Conservation (phyloP, 2,797 vertebrate genomes). For the Peromyscus eremicus region DNA sequence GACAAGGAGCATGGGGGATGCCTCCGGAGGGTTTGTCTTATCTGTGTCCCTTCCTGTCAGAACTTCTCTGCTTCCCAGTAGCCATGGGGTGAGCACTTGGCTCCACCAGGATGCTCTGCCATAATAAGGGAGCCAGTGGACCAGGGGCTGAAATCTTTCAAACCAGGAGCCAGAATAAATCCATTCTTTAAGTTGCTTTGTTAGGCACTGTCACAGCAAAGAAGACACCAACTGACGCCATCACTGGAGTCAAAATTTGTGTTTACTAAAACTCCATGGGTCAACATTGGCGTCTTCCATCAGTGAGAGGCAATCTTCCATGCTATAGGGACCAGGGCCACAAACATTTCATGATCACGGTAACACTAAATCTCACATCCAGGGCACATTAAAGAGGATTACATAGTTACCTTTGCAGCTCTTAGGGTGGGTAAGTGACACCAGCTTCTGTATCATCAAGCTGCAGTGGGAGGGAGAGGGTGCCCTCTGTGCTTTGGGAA, state of each 20-base stretch:
- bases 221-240: not conserved
- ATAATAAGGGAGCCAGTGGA: not conserved
- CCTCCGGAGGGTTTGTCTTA: not conserved
- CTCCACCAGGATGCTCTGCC: not conserved
- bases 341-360: not conserved
- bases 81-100: not conserved
- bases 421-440: not conserved
- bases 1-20: not conserved
- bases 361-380: not conserved
- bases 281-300: not conserved
- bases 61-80: not conserved
- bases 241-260: not conserved
- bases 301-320: not conserved
- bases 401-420: not conserved
- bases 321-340: not conserved
- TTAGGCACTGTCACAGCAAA: not conserved
- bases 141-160: not conserved
- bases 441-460: not conserved
- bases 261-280: not conserved
- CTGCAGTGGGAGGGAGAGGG: not conserved
- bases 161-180: not conserved
- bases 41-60: not conserved
- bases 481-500: not conserved
- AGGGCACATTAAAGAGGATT: not conserved
- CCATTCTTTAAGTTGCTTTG: not conserved